Conservation (phyloP, 2,888 invertebrate genomes). For the Lepas anatifera region DNA sequence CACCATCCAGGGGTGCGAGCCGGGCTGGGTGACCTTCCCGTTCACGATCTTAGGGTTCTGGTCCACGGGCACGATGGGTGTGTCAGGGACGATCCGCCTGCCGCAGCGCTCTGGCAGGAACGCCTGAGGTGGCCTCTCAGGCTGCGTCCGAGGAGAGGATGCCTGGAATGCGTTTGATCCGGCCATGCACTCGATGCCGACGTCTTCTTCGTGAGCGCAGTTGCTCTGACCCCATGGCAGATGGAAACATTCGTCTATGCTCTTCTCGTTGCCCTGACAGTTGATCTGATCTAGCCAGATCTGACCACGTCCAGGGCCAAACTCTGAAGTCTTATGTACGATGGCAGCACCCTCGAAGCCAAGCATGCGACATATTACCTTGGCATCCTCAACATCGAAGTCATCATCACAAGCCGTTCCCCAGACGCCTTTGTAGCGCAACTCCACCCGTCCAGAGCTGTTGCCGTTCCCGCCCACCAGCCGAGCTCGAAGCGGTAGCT, state of each 20-base stretch:
- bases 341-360: conserved; percentile 28
- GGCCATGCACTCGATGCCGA: conserved; percentile 42
- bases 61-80: conserved; percentile 26
- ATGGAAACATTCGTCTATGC: conserved; percentile 43
- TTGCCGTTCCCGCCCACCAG: conserved; percentile 41
- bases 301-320: conserved; percentile 41
- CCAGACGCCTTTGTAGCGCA: conserved; percentile 54
- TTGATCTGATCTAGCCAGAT: conserved; percentile 58
- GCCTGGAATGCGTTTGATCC: background rate
- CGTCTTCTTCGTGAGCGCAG: conserved; percentile 60
- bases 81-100: conserved; percentile 24
- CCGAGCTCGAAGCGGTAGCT: conserved; percentile 46
- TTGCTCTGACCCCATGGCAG: conserved; percentile 56
- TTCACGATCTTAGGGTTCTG: conserved; percentile 42
- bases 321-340: conserved; percentile 34
- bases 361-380: conserved; percentile 36
- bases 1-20: conserved; percentile 62
- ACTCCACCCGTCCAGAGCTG: conserved; percentile 54
- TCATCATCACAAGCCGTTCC: conserved; percentile 69
- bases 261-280: conserved; percentile 53
- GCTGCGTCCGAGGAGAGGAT: background rate
- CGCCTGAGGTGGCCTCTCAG: background rate
- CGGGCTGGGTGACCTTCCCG: conserved; percentile 47
- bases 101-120: conserved; percentile 25
- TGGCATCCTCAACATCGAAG: conserved; percentile 51